Percentiles rank a stretch among this genome's conserved stretches.
phyloP scores from a whole-genome alignment of 1,140 invertebrate species.

The Sesamia nonagrioides region DNA sequence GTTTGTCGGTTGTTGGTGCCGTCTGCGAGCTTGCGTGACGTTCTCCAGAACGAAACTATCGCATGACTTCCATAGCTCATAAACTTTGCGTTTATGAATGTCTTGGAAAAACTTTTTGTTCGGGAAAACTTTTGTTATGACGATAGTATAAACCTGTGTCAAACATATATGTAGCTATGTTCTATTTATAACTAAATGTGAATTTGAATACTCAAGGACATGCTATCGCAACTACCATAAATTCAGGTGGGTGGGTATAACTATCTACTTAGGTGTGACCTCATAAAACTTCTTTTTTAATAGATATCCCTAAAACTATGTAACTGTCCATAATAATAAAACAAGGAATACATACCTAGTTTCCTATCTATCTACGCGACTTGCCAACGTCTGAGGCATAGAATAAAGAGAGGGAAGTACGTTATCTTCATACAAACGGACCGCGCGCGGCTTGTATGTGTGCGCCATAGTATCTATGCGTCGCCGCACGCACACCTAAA shows the following conservation, averaged over 20 bases:
- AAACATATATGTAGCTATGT: conserved; percentile 29
- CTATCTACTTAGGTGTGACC: not conserved
- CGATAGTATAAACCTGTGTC: conserved; percentile 20
- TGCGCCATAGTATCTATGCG: too few species aligned
- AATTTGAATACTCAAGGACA: conserved; percentile 7
- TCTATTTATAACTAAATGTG: conserved; percentile 15
- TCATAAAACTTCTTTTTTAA: not conserved
- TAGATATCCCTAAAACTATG: too few species aligned
- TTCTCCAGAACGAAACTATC: conserved; percentile 61
- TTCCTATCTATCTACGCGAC: too few species aligned
- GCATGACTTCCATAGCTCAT: conserved; percentile 65
- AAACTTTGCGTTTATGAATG: conserved; percentile 67
- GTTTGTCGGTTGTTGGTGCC: conserved; percentile 22
- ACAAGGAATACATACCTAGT: too few species aligned
- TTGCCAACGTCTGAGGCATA: too few species aligned
- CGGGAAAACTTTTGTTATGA: conserved; percentile 55
- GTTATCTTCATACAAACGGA: too few species aligned
- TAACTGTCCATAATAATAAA: too few species aligned
- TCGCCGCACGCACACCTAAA: too few species aligned
- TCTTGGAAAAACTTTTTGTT: conserved; percentile 58
- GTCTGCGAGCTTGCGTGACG: conserved; percentile 55
- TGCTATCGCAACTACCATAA: not conserved
- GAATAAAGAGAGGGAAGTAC: too few species aligned
- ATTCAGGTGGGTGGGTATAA: not conserved
- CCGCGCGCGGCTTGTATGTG: too few species aligned